These are phyloP conservation scores for Lutjanus campechanus DNA, from an alignment of 2,797 vertebrate species.

Conservation along the genomic window DNA sequence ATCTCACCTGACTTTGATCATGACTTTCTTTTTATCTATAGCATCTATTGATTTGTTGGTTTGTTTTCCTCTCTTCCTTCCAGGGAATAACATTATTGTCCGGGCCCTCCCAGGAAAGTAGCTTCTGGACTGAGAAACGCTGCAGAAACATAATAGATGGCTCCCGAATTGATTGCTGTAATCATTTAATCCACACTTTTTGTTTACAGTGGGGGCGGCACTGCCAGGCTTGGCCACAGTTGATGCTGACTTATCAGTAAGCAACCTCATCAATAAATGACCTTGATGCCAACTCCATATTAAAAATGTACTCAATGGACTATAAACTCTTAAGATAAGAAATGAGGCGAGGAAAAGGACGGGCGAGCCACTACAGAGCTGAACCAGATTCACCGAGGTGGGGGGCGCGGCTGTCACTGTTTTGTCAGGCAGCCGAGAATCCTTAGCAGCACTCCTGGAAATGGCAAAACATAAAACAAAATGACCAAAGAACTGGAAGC, in stretches of 20 bases:
- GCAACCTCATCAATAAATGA: slow-evolving; percentile 57
- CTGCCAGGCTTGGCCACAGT: slow-evolving; percentile 48
- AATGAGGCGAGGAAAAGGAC: slow-evolving; percentile 3
- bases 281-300: slow-evolving; percentile 26
- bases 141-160: slow-evolving; percentile 40
- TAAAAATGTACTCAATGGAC: slow-evolving; percentile 40
- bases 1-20: slow-evolving; percentile 7
- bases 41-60: slow-evolving; percentile 32
- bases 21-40: slow-evolving; percentile 31
- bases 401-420: neutral
- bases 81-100: slow-evolving; percentile 29
- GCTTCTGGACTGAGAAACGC: neutral
- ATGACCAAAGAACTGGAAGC: slow-evolving; percentile 33
- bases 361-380: slow-evolving; percentile 1
- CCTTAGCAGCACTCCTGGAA: slow-evolving; percentile 8
- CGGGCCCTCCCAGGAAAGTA: neutral
- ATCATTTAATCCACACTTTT: slow-evolving; percentile 61
- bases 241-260: slow-evolving; percentile 61
- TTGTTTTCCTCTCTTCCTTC: neutral
- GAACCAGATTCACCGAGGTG: slow-evolving; percentile 16
- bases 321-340: slow-evolving; percentile 28
- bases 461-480: slow-evolving; percentile 45
- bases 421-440: slow-evolving; percentile 4
- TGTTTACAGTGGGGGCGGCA: slow-evolving; percentile 47
- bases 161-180: slow-evolving; percentile 31